phyloP scores from a whole-genome alignment of 2,797 vertebrate genomes.

The Mormyrops boulengeri region DNA sequence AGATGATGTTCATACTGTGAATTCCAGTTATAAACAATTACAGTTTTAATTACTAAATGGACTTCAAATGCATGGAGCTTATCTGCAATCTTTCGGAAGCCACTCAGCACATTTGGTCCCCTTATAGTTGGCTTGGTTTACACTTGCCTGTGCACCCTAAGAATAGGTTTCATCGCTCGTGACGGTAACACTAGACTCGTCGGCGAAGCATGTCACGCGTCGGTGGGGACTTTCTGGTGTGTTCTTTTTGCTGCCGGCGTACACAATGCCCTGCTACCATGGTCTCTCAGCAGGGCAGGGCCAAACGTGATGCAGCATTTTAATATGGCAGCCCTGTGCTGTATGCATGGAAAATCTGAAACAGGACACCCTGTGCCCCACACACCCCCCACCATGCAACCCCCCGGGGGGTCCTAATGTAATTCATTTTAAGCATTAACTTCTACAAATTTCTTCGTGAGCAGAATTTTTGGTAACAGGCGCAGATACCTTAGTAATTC shows the following conservation, averaged over 20 bases:
- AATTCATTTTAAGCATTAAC: background rate
- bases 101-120: background rate
- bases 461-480: background rate
- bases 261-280: constrained; percentile 32
- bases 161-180: constrained; percentile 54
- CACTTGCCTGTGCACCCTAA: constrained; percentile 44
- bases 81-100: background rate
- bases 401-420: background rate
- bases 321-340: constrained; percentile 26
- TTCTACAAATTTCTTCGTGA: background rate
- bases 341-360: constrained; percentile 47
- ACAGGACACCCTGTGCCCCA: constrained; percentile 33
- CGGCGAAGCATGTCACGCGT: constrained; percentile 59
- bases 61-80: background rate
- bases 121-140: constrained; percentile 16
- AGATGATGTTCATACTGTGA: background rate
- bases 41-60: constrained; percentile 21
- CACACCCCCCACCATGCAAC: constrained; percentile 10
- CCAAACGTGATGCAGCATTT: constrained; percentile 56
- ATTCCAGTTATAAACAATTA: background rate
- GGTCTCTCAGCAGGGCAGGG: constrained; percentile 25
- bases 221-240: constrained; percentile 43
- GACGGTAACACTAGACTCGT: constrained; percentile 62
- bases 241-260: constrained; percentile 24
- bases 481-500: background rate